Evolutionary conservation across 1,140 invertebrate genomes (phyloP).

Genomic region (Camponotus pennsylvanicus): DNA sequence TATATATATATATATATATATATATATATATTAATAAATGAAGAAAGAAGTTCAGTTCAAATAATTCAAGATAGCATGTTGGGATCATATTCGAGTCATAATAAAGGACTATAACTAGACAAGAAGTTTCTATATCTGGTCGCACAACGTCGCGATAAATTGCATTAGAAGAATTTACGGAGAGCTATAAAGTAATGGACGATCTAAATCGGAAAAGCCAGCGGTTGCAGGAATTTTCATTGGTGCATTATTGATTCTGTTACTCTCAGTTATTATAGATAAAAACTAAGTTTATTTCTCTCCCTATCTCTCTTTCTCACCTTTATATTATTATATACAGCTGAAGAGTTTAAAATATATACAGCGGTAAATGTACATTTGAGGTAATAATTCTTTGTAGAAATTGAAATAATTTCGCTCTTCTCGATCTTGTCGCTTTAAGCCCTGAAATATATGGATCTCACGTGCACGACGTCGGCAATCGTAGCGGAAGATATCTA

Average conservation of each 20-base stretch:
- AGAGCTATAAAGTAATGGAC: slow-evolving; percentile 41
- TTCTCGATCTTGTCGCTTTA: neutral
- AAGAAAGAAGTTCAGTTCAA: slow-evolving; percentile 25
- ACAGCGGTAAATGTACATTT: neutral
- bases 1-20: too few species aligned
- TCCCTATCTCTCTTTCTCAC: neutral
- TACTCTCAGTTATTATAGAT: neutral
- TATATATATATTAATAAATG: too few species aligned
- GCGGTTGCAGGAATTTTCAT: slow-evolving; percentile 15
- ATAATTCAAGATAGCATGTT: slow-evolving; percentile 5
- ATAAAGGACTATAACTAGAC: slow-evolving; percentile 67
- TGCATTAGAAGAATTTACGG: slow-evolving; percentile 76
- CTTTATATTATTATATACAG: neutral
- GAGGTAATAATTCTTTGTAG: neutral
- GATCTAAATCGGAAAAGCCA: slow-evolving; percentile 65
- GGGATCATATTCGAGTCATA: slow-evolving; percentile 44
- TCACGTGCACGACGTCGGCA: neutral
- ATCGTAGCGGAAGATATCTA: slow-evolving; percentile 48
- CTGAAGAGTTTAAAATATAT: neutral
- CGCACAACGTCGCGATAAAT: slow-evolving; percentile 76
- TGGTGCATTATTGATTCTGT: neutral
- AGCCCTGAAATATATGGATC: neutral
- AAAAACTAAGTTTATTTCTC: neutral
- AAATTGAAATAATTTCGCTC: neutral
- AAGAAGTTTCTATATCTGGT: slow-evolving; percentile 74